Evolutionary conservation across 1,140 invertebrate species (phyloP), one percentile per base, ranked within the genome.

Genomic region (Calephelis virginiensis): DNA sequence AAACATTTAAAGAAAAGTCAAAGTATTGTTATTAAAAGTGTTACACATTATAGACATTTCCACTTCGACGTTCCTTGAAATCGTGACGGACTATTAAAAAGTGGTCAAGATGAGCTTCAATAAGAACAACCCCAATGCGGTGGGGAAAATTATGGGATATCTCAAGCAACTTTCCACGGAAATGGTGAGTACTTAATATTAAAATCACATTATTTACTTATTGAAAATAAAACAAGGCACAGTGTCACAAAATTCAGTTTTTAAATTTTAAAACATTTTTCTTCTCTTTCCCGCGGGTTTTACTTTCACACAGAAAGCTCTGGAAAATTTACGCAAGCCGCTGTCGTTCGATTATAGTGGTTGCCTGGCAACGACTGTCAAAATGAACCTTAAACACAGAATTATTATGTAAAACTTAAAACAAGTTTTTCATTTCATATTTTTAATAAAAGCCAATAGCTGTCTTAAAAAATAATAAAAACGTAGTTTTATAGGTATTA

Each of bases 101-200:
- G 77, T 73, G 69, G 66, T 74, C 84, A 88, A 89, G 78, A 92
- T 92, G 91, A 92, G 91, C 72, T 92, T 91, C 77, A 91, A 92
- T 73, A 91, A 89, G 76, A 91, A 89, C 61, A 91, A 89, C 78
- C 84, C 88, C 70, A 90, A 90, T 71, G 74, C 89, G 11, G 78
- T 91, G 87, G 89, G 83, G 80, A 91, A 92, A 68, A 82, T 92
- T 66, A 88, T 91, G 86, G 90, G 81, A 67, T 91, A 91, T 70
- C 78, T 92, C 40, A 86, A 85, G 71, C 89, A 92, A 78, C 81
- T 92, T 46, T 92, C 91, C 73, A 88, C 82, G 12, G 91, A 91
- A 81, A 91, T 87, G 89, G 91, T 92, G 82, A 87, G 90, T 86
- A 66, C 10, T 17, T 61, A 56, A 65, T 68, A n/a, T 43, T 0